Evolutionary conservation across 2,113 vertebrate genomes (phyloP).

Genomic region (Aptenodytes patagonicus): DNA sequence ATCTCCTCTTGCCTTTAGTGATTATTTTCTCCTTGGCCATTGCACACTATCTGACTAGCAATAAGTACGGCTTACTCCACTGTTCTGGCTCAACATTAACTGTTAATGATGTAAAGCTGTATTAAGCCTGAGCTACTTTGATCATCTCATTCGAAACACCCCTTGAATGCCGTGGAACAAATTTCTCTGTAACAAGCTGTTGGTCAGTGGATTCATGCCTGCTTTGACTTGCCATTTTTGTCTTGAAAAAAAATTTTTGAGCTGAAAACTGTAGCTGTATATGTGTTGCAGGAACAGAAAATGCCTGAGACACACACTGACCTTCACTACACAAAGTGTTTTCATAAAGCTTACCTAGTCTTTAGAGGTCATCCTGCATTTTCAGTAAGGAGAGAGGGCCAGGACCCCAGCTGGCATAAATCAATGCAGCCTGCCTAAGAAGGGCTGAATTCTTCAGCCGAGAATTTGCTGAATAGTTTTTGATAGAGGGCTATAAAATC

Average conservation of each 20-base stretch:
- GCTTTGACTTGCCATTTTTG: not conserved
- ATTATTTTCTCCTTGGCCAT: slow-evolving; percentile 37
- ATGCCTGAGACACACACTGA: not conserved
- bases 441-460: not conserved
- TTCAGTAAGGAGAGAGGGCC: not conserved
- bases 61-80: slow-evolving; percentile 30
- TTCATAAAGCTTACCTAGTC: not conserved
- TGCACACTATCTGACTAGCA: slow-evolving; percentile 42
- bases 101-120: slow-evolving; percentile 50
- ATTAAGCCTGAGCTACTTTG: slow-evolving; percentile 34
- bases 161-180: not conserved
- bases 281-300: not conserved
- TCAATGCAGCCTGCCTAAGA: not conserved
- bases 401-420: not conserved
- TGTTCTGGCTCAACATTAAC: slow-evolving; percentile 32
- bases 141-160: not conserved
- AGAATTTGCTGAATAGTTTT: not conserved
- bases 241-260: not conserved
- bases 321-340: not conserved
- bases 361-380: not conserved
- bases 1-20: slow-evolving; percentile 29
- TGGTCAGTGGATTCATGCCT: not conserved
- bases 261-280: not conserved
- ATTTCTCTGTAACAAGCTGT: not conserved
- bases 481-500: not conserved